Evolutionary conservation across 2,888 invertebrate genomes (phyloP), one percentile per base, ranked within the genome.

Genomic region (Cephus pygmeus): DNA sequence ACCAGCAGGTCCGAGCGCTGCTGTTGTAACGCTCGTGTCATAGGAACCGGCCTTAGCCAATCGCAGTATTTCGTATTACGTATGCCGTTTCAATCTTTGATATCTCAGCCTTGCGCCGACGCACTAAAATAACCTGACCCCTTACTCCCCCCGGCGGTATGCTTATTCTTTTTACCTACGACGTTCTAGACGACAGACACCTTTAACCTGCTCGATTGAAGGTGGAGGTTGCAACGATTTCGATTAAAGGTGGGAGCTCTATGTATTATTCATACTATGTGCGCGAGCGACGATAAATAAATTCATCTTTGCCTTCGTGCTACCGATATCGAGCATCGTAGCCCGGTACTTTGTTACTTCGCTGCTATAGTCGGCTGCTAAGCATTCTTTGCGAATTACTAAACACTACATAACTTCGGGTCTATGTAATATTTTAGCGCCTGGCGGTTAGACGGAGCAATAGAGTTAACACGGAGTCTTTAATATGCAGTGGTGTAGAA

Each of bases 201-300:
- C 56, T 56, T 56, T 56, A 56, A 56, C 56, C 56, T 56, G 12
- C 71, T 31, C 31, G 71, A 34, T 31, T n/a, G 71, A 71, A 34
- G 71, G 71, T 71, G 33, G 71, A 71, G 71, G 33, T 71, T 71
- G 71, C 71, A 34, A 23, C 56, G 56, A 56, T 56, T 56, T 56
- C 56, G 56, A 56, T 56, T 56, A 56, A 56, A 56, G 56, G 56
- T 56, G 56, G 56, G 56, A 56, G 56, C 56, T 56, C 71, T 12
- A 71, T 71, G 71, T 71, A 33, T 71, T 71, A 71, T 71, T 71
- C 71, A 71, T 71, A 23, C 71, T 2, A 71, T 71, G 71, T 23
- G 71, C 34, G 71, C 71, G 71, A 71, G 71, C 71, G 23, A 34
- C 71, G 31, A 34, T 34, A 34, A 34, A 71, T 71, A 71, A 71